Evolutionary conservation across 2,888 invertebrate species (phyloP).

Genomic region (Hoplodrina ambigua): DNA sequence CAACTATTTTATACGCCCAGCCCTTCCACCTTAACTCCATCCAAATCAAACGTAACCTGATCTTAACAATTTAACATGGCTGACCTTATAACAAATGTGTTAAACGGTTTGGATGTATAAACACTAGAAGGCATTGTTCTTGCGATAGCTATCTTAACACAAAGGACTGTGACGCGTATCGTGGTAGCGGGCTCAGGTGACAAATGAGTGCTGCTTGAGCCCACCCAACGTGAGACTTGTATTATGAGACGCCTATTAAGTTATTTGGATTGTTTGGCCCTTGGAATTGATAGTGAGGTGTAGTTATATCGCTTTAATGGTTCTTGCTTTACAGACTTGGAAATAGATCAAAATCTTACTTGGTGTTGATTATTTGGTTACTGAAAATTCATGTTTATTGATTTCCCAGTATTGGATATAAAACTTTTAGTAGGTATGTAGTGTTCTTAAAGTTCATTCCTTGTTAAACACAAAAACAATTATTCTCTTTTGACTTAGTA

Average conservation of each 20-base stretch:
- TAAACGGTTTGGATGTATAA: conserved; percentile 84
- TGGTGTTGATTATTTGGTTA: conserved; percentile 13
- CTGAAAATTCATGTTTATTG: not conserved
- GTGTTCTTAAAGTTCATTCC: not conserved
- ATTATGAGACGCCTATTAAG: conserved; percentile 64
- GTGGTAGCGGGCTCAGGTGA: conserved; percentile 82
- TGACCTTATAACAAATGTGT: conserved; percentile 83
- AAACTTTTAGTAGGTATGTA: too few species aligned
- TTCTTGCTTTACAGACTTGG: conserved; percentile 25
- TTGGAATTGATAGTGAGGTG: conserved; percentile 50
- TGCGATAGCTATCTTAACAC: conserved; percentile 79
- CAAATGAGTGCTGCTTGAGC: conserved; percentile 79
- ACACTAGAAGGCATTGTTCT: conserved; percentile 82
- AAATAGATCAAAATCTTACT: conserved; percentile 20
- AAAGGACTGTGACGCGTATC: conserved; percentile 80
- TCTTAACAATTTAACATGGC: conserved; percentile 59
- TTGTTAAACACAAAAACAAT: not conserved
- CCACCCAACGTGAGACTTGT: conserved; percentile 80
- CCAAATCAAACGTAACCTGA: conserved; percentile 69
- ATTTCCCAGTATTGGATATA: too few species aligned
- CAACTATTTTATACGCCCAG: not conserved
- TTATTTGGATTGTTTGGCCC: conserved; percentile 52
- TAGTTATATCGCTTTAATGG: conserved; percentile 42
- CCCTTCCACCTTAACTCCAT: conserved; percentile 41
- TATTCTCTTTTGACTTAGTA: not conserved